These are phyloP conservation scores for Kradibia gibbosae DNA, from an alignment of 1,140 invertebrate genomes.

Conservation along the genomic window DNA sequence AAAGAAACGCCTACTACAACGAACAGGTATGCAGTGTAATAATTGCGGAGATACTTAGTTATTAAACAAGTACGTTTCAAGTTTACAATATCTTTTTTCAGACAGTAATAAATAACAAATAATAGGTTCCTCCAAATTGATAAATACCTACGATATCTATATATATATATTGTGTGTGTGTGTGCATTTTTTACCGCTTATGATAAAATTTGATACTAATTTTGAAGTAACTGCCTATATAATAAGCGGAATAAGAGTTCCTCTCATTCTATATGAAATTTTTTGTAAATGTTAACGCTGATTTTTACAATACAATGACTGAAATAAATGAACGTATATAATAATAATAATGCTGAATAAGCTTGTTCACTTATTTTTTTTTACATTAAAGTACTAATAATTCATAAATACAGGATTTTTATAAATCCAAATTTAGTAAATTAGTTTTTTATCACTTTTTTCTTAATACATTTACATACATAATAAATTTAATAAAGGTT, in stretches of 20 bases:
- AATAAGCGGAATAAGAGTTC: slow-evolving; percentile 51
- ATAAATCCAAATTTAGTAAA: slow-evolving; percentile 41
- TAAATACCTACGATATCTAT: background rate
- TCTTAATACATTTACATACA: slow-evolving; percentile 43
- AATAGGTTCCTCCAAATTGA: slow-evolving; percentile 20
- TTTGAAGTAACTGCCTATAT: slow-evolving; percentile 44
- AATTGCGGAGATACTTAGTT: background rate
- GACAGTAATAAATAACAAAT: slow-evolving; percentile 25
- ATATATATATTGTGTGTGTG: background rate
- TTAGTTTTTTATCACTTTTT: slow-evolving; percentile 42
- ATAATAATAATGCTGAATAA: slow-evolving; percentile 29
- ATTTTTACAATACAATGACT: slow-evolving; percentile 46
- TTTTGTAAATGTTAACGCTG: slow-evolving; percentile 50
- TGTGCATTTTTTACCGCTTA: slow-evolving; percentile 16
- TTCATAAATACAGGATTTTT: slow-evolving; percentile 27
- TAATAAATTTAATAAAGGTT: slow-evolving; percentile 31
- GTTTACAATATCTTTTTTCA: slow-evolving; percentile 25
- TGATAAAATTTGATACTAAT: slow-evolving; percentile 47
- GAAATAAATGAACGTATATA: slow-evolving; percentile 47
- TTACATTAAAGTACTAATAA: slow-evolving; percentile 42
- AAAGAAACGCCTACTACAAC: slow-evolving; percentile 40
- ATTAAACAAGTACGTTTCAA: slow-evolving; percentile 19
- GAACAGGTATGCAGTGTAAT: slow-evolving; percentile 38
- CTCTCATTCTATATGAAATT: slow-evolving; percentile 44
- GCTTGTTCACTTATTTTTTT: slow-evolving; percentile 32